Base-by-base conservation (phyloP, 2,113 vertebrate genomes). In the Eublepharis macularius region DNA sequence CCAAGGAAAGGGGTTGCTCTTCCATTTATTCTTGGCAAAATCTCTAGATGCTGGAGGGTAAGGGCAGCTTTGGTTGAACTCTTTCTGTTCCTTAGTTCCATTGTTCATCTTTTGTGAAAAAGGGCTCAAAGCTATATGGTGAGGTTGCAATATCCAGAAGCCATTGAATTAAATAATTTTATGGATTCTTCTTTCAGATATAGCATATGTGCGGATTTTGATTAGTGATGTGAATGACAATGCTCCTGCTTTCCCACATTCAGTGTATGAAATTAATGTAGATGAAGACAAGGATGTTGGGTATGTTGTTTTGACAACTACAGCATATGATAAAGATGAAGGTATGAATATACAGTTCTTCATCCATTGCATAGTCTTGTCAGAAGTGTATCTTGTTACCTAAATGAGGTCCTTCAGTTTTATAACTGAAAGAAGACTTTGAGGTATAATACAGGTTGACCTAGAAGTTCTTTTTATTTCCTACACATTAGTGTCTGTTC, bases 151-250 rank as follows among this genome's bases (percentile, higher is more conserved):
- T 69, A 4, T 80, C 81, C 70, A 63, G 65, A 4, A 14, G 86
- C 36, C 79, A 12, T 0, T 34, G 34, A 47, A 47, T 12, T 7
- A 73, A 86, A 81, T 0, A 76, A 32, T 84, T 84, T n/a, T 26
- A 3, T 83, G 51, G 85, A 36, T 4, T 89, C 32, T 92, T 81
- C 89, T 43, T 79, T 73, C 73, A 98, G 98, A 98, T 95, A 98
- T 97, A 3, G 96, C 98, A 72, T 98, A 98, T 1, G 92, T 98
- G 86, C 95, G 98, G 92, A 95, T 98, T 94, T 97, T 98, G 81
- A 88, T 98, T 89, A 96, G 97, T 0, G 98, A 98, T 43, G 95
- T 98, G 36, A 98, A 98, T 19, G 98, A 98, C 96, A 98, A 98
- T 1, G 94, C 96, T 0, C 98, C 98, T 0, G 92, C 92, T 0